Evolutionary conservation across 2,113 vertebrate species (phyloP), one percentile per base, ranked within the genome.

Genomic region (Eira barbara): DNA sequence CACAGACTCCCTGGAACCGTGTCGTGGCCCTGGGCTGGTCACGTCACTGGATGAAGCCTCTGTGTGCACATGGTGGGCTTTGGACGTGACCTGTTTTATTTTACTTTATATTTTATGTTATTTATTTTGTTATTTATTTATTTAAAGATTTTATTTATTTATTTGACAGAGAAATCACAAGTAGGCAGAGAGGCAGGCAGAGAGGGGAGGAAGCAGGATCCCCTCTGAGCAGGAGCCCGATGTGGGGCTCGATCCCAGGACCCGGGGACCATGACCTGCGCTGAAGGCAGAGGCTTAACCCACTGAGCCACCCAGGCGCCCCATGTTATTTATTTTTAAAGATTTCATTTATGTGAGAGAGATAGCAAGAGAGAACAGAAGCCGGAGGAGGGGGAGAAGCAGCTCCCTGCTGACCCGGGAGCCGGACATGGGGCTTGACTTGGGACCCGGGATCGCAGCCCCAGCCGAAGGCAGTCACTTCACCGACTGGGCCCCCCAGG

Each of bases 351-450:
- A 67, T 67, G 18, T n/a, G 15, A 67, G 65, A 67, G 31, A 67
- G 29, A 14, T 2, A 20, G 59, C 10, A 27, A 27, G 63, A 18
- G 65, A 65, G 31, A 3, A 6, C 15, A n/a, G 14, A 67, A 31
- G 61, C 29, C 12, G 4, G 65, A 34, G 15, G 31, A n/a, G 15
- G 17, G 65, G 34, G 34, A 67, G 65, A 67, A n/a, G 65, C 65
- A 67, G 34, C 15, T n/a, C 15, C 65, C 7, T n/a, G 65, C 7
- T 18, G 65, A 65, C 13, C 61, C 2, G 0, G 61, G 34, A 67
- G 31, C 34, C 15, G 0, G 3, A n/a, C 1, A 1, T 1, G 1
- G 65, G 65, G 31, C 31, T 67, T 1, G 31, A 67, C 31, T 15
- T 31, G 14, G 29, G 65, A 67, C 31, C 31, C 3, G 1, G 31